Evolutionary conservation across 2,888 invertebrate genomes (phyloP).

Genomic region (Monoplex corrugatus): DNA sequence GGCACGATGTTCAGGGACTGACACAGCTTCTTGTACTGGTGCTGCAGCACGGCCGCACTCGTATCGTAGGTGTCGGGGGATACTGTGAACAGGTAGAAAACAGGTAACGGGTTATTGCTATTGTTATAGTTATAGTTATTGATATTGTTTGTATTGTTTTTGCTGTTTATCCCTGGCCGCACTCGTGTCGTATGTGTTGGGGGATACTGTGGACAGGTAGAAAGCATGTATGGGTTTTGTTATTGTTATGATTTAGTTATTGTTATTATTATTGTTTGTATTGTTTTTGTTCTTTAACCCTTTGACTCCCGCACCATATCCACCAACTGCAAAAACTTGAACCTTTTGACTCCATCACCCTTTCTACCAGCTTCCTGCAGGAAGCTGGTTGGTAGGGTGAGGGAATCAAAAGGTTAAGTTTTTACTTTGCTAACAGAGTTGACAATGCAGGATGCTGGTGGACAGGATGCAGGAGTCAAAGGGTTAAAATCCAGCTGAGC

Average conservation of each 20-base stretch:
- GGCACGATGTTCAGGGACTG: slow-evolving; percentile 60
- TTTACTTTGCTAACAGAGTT: too few species aligned
- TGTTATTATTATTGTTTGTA: too few species aligned
- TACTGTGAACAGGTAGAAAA: neutral
- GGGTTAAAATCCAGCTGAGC: neutral
- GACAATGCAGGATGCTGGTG: neutral
- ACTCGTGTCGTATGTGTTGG: neutral
- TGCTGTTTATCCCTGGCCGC: neutral
- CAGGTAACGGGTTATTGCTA: neutral
- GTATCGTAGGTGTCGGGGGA: slow-evolving; percentile 32
- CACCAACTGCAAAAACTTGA: too few species aligned
- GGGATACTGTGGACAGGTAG: too few species aligned
- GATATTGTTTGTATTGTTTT: neutral
- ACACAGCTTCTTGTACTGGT: slow-evolving; percentile 62
- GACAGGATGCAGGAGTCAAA: neutral
- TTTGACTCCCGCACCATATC: too few species aligned
- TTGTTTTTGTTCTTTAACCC: too few species aligned
- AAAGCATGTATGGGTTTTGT: neutral
- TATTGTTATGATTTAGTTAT: neutral
- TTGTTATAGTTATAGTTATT: neutral
- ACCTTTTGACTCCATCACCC: too few species aligned
- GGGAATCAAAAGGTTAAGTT: too few species aligned
- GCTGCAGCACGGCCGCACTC: slow-evolving; percentile 20
- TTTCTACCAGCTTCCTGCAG: too few species aligned
- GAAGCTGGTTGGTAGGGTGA: too few species aligned